Evolutionary conservation across 2,797 vertebrate genomes (phyloP).

Genomic region (Bradypodion ventrale): DNA sequence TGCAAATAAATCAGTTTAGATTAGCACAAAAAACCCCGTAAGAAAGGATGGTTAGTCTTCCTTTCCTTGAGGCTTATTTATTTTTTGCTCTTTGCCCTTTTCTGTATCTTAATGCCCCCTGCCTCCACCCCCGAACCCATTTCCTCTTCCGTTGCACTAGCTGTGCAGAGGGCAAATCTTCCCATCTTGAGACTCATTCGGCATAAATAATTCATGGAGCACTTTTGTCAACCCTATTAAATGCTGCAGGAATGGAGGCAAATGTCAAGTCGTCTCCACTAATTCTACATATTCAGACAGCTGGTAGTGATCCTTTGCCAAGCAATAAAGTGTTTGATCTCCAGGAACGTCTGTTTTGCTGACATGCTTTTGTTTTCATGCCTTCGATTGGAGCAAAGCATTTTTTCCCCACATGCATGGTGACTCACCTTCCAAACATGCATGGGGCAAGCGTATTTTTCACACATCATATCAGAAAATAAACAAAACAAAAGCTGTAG

Average conservation of each 20-base stretch:
- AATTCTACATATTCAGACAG: conserved; percentile 56
- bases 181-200: conserved; percentile 54
- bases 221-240: conserved; percentile 71
- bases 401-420: conserved; percentile 18
- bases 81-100: neutral
- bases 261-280: conserved; percentile 68
- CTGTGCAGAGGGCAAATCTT: conserved; percentile 60
- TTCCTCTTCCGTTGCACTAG: conserved; percentile 22
- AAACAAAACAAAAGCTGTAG: no score
- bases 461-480: no score
- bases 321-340: conserved; percentile 60
- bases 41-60: neutral
- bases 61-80: neutral
- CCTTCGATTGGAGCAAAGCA: conserved; percentile 18
- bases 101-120: no score
- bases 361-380: conserved; percentile 40
- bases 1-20: neutral
- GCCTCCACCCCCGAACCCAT: no score
- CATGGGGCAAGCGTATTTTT: neutral
- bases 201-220: conserved; percentile 67
- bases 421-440: neutral
- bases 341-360: conserved; percentile 36
- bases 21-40: no score
- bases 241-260: conserved; percentile 62
- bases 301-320: conserved; percentile 38